Percentiles rank a stretch among this genome's conserved stretches.
Evolutionary conservation across 1,140 invertebrate genomes (phyloP).

Genomic region (Bactericera cockerelli): DNA sequence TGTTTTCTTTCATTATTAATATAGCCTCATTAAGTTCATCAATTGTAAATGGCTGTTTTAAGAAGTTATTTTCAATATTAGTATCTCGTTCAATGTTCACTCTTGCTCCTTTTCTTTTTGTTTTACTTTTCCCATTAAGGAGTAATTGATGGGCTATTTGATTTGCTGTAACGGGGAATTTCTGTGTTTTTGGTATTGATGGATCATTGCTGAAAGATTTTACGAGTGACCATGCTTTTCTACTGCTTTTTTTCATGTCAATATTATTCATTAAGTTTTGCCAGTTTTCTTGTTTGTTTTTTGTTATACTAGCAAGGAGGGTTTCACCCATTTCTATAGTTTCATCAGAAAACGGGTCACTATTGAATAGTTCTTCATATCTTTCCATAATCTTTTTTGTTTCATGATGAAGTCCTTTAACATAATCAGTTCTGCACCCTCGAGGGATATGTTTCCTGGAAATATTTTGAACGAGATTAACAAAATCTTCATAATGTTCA

Average conservation of each 20-base stretch:
- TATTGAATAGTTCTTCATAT: not conserved
- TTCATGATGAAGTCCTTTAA: slow-evolving; percentile 4
- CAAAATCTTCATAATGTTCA: not conserved
- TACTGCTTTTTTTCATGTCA: slow-evolving; percentile 3
- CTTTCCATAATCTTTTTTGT: not conserved
- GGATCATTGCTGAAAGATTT: slow-evolving; percentile 9
- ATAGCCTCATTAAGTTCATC: not conserved
- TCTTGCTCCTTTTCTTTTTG: not conserved
- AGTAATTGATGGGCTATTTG: slow-evolving; percentile 12
- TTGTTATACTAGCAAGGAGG: not conserved
- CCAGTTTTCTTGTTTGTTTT: not conserved
- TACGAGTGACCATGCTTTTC: slow-evolving; percentile 9
- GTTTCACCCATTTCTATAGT: not conserved
- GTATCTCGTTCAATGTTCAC: not conserved
- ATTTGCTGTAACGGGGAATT: not conserved
- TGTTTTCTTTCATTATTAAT: not conserved
- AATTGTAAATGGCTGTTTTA: not conserved
- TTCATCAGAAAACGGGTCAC: not conserved
- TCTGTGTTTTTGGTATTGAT: not conserved
- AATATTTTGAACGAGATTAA: slow-evolving; percentile 8
- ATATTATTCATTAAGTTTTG: not conserved
- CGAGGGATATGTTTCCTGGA: slow-evolving; percentile 11
- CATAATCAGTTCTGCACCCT: slow-evolving; percentile 6
- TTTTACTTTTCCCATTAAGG: slow-evolving; percentile 10
- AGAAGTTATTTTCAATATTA: not conserved